Evolutionary conservation across 2,797 vertebrate genomes (phyloP).

Genomic region (Crenichthys baileyi): DNA sequence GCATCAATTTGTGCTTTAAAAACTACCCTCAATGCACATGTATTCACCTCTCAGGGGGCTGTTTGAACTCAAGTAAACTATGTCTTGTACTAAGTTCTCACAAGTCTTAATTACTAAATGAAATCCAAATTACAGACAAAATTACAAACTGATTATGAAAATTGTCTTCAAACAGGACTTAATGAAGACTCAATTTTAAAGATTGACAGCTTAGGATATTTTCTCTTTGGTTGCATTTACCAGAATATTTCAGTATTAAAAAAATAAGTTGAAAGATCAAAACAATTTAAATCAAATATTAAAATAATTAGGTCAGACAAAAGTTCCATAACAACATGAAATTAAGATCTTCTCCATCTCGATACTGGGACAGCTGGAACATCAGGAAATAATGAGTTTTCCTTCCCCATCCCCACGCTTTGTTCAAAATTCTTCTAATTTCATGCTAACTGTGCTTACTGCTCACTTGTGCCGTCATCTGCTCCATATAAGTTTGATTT

Average conservation of each 20-base stretch:
- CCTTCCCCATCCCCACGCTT: conserved; percentile 33
- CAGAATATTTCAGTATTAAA: not conserved
- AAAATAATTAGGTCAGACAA: conserved; percentile 19
- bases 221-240: not conserved
- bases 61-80: conserved; percentile 31
- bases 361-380: conserved; percentile 44
- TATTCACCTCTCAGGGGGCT: conserved; percentile 31
- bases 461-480: conserved; percentile 40
- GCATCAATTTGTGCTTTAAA: conserved; percentile 42
- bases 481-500: conserved; percentile 57
- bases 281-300: not conserved
- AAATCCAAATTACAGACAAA: conserved; percentile 13
- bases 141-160: not conserved
- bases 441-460: conserved; percentile 51
- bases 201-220: too few species aligned
- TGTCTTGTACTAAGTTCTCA: not conserved
- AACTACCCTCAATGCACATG: conserved; percentile 16
- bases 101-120: not conserved
- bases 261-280: not conserved
- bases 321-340: conserved; percentile 16
- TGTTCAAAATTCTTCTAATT: conserved; percentile 55
- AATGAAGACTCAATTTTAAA: not conserved
- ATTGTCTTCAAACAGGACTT: not conserved
- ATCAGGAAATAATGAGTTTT: conserved; percentile 51
- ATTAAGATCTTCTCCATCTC: conserved; percentile 37